Base-by-base conservation (phyloP, 2,797 vertebrate genomes). In the Lycodopsis pacificus region DNA sequence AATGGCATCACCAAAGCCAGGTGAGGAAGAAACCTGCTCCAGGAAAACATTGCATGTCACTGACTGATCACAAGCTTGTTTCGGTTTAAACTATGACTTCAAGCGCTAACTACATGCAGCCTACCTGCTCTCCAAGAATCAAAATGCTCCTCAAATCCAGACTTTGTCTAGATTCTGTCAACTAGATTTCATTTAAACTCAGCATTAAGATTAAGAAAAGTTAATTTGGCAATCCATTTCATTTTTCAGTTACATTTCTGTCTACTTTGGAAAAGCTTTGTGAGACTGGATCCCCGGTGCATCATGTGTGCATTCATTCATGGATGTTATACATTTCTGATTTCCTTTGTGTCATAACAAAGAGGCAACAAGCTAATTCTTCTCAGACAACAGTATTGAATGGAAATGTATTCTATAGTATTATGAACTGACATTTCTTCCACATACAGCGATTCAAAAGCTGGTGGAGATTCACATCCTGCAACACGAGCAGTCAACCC, bases 1-100 rank as follows among this genome's bases (percentile, higher is more conserved):
- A 99, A 99, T 0, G 97, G 97, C 69, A 95, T 97, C 58, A 93
- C 94, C 69, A 97, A 94, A 92, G 95, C 94, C 88, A 97, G 96
- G 97, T 98, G 91, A 84, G 89, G 0, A 25, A 72, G 15, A 57
- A 34, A 22, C 15, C 10, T 3, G 9, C 7, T 17, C 6, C 3
- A 11, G 25, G 20, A 74, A 30, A 42, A 25, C 1, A 0, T 3
- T 4, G 3, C 12, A 10, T 54, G 12, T 64, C 2, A 51, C 19
- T 4, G 32, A 61, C 17, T 44, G 34, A 53, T 53, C 22, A 40
- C 14, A 53, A 44, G 15, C 17, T n/a, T 20, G 12, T 49, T 40
- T 12, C 30, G 15, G 4, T 48, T 65, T 57, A 56, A 58, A 48
- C 27, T 22, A n/a, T 20, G 32, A 1, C 9, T 4, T 17, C 4